Evolutionary conservation across 2,888 invertebrate genomes (phyloP).

Genomic region (Pasiphila rectangulata): DNA sequence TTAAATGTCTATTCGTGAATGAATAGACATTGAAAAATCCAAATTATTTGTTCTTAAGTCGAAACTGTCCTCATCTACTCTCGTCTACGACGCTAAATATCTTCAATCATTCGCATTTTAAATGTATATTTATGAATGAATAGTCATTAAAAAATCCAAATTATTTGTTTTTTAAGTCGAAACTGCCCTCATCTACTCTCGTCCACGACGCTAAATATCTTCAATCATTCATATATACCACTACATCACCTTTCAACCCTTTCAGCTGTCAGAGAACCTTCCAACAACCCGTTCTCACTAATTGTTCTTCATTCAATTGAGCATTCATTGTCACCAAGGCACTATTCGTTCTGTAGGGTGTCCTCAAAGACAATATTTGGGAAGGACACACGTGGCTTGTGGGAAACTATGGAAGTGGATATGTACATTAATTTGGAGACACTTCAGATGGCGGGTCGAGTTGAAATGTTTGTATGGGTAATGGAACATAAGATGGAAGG

Average conservation of each 20-base stretch:
- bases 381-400: constrained; percentile 50
- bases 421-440: constrained; percentile 65
- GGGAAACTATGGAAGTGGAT: constrained; percentile 52
- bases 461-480: constrained; percentile 21
- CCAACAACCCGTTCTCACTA: constrained; percentile 17
- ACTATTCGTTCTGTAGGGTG: constrained; percentile 66
- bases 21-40: too few relatives aligned
- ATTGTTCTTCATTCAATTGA: constrained; percentile 36
- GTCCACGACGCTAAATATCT: not conserved
- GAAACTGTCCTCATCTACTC: not conserved
- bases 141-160: too few relatives aligned
- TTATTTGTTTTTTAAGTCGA: not conserved
- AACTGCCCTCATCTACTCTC: not conserved
- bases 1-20: too few relatives aligned
- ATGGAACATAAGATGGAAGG: constrained; percentile 6
- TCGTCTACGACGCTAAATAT: not conserved
- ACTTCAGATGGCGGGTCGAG: constrained; percentile 54
- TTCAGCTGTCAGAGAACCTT: constrained; percentile 15
- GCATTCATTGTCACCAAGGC: constrained; percentile 55
- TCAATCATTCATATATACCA: not conserved
- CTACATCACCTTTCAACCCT: constrained; percentile 5
- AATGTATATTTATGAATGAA: too few relatives aligned
- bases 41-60: not conserved
- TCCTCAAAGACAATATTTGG: constrained; percentile 79
- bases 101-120: too few relatives aligned